phyloP scores from a whole-genome alignment of 2,888 invertebrate species.

The Rotaria sp. region DNA sequence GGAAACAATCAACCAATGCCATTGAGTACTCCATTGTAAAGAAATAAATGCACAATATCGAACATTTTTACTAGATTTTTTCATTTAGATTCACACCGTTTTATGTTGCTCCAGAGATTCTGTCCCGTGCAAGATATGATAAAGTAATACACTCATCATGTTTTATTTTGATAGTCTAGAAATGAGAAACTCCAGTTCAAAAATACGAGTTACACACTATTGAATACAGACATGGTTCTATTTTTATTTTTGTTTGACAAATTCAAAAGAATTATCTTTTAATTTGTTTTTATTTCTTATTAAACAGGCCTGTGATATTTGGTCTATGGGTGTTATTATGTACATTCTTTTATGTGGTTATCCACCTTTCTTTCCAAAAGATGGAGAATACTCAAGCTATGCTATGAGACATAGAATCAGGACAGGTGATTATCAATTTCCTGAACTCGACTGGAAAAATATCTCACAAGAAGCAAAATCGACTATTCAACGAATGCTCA shows the following conservation, averaged over 20 bases:
- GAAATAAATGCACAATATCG: too few species aligned
- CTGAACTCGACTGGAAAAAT: slow-evolving; percentile 66
- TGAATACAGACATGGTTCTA: too few species aligned
- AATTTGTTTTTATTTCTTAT: too few species aligned
- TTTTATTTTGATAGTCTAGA: too few species aligned
- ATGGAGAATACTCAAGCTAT: slow-evolving; percentile 90
- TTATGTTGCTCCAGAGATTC: slow-evolving; percentile 68
- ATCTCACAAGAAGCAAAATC: slow-evolving; percentile 58
- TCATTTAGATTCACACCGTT: slow-evolving; percentile 32
- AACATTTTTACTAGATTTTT: background rate
- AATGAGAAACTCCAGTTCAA: too few species aligned
- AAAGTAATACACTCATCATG: slow-evolving; percentile 57
- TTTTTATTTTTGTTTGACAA: too few species aligned
- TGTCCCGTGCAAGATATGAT: slow-evolving; percentile 94
- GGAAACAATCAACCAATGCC: background rate
- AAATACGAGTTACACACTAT: too few species aligned
- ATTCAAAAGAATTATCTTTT: too few species aligned
- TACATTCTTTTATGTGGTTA: slow-evolving; percentile 70
- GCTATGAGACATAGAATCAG: slow-evolving; percentile 96
- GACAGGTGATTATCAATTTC: slow-evolving; percentile 92
- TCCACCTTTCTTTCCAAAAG: slow-evolving; percentile 96
- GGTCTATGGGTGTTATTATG: slow-evolving; percentile 98
- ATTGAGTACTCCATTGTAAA: background rate
- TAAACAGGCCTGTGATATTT: slow-evolving; percentile 79
- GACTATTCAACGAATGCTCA: slow-evolving; percentile 33